These are phyloP conservation scores for Triplophysa yarkandensis DNA, from an alignment of 2,797 vertebrate genomes.

Conservation along the genomic window DNA sequence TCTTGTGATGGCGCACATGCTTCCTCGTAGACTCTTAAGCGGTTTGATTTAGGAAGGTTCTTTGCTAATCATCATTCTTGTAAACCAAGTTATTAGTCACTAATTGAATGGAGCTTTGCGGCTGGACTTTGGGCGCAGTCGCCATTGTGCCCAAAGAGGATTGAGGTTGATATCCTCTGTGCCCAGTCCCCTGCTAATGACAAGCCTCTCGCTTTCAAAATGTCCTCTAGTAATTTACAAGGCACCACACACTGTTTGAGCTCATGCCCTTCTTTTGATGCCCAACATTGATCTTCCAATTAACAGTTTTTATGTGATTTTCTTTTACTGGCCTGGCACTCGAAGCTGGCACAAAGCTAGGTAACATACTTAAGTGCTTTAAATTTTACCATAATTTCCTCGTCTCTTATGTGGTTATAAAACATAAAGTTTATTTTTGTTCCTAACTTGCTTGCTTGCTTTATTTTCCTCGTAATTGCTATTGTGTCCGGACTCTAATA, in stretches of 20 bases:
- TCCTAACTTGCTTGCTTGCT: slow-evolving; percentile 21
- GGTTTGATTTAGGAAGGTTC: slow-evolving; percentile 3
- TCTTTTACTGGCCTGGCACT: slow-evolving; percentile 49
- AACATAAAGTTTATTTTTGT: slow-evolving; percentile 59
- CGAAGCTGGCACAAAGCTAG: slow-evolving; percentile 37
- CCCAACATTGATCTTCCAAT: slow-evolving; percentile 49
- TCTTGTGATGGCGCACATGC: slow-evolving; percentile 33
- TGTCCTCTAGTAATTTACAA: slow-evolving; percentile 41
- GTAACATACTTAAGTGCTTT: not conserved
- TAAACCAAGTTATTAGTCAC: slow-evolving; percentile 33
- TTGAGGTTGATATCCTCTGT: slow-evolving; percentile 27
- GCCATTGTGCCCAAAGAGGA: not conserved
- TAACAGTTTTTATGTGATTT: slow-evolving; percentile 52
- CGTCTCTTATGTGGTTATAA: slow-evolving; percentile 54
- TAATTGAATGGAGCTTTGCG: slow-evolving; percentile 31
- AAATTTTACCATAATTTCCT: slow-evolving; percentile 6
- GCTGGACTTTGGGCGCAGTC: not conserved
- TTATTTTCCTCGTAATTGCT: slow-evolving; percentile 41
- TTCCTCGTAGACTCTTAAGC: not conserved
- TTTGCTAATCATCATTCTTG: slow-evolving; percentile 30
- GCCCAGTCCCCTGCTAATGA: slow-evolving; percentile 32
- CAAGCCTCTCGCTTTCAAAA: slow-evolving; percentile 34
- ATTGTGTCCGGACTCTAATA: slow-evolving; percentile 58
- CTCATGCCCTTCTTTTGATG: slow-evolving; percentile 43
- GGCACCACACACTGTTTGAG: slow-evolving; percentile 33